phyloP scores from a whole-genome alignment of 1,140 invertebrate species.

The Eciton burchellii region DNA sequence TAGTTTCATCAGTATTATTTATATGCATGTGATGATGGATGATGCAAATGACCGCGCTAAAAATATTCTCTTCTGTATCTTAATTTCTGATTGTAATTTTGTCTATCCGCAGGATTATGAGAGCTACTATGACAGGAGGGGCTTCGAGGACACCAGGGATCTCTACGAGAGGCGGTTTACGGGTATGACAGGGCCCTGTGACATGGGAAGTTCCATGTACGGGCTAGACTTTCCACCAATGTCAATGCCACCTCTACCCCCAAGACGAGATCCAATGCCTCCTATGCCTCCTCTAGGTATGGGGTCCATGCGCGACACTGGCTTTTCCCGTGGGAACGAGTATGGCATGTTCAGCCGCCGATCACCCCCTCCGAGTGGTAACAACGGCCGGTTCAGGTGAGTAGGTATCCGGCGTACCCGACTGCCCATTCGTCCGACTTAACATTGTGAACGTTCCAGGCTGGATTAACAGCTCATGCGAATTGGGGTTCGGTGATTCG shows the following conservation, averaged over 20 bases:
- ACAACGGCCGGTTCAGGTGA: conserved; percentile 86
- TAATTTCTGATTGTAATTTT: conserved; percentile 12
- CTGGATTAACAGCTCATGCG: conserved; percentile 83
- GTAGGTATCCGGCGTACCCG: conserved; percentile 71
- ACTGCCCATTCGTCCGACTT: conserved; percentile 80
- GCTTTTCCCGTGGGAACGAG: conserved; percentile 87
- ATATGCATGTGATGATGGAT: background rate
- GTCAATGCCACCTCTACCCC: conserved; percentile 87
- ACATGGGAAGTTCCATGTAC: conserved; percentile 87
- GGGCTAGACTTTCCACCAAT: conserved; percentile 89
- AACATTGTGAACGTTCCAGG: conserved; percentile 83
- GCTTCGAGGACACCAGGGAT: conserved; percentile 91
- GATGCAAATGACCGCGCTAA: background rate
- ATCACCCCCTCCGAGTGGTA: conserved; percentile 88
- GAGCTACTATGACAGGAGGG: conserved; percentile 91
- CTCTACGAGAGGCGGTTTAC: conserved; percentile 92
- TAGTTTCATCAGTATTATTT: background rate
- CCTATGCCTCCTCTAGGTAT: conserved; percentile 88
- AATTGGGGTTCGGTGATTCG: conserved; percentile 81
- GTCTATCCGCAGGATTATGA: conserved; percentile 89
- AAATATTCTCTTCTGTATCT: background rate
- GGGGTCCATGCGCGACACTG: conserved; percentile 86
- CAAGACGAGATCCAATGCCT: conserved; percentile 88
- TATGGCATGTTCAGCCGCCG: conserved; percentile 94
- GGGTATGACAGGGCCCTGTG: conserved; percentile 87